Evolutionary conservation across 2,113 vertebrate genomes (phyloP), one percentile per base, ranked within the genome.

Genomic region (Phalacrocorax brasilianus): DNA sequence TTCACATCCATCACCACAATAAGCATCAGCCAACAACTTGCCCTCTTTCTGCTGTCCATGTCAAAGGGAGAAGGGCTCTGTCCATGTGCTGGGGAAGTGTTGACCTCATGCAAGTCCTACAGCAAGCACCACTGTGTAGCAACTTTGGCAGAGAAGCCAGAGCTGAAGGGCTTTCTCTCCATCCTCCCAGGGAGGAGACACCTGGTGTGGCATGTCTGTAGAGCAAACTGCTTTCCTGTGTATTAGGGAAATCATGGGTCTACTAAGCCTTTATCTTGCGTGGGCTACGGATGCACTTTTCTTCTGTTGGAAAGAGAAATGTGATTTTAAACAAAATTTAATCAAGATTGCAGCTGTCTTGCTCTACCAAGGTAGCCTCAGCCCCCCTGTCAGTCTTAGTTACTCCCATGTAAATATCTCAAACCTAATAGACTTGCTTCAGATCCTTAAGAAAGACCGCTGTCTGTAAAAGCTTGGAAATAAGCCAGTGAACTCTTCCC

Each of bases 401-500:
- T 50, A 52, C 7, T 85, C 53, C 78, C n/a, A 3, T 20, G 45
- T 72, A 70, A 81, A 73, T 24, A 35, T 53, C 66, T 82, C 62
- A 65, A 38, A 85, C 28, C 18, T 53, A 33, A 75, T 61, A 66
- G 27, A 56, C 27, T 89, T 75, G 70, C 49, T 81, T 72, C 81
- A 76, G 53, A 59, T 88, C 17, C 62, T 86, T 67, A 42, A 49
- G 56, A 30, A 38, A 23, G 49, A 93, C 14, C 12, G 2, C 21
- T 75, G 77, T 85, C 73, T 66, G 50, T 67, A 82, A 84, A 73
- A 91, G 20, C 81, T 95, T 91, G 75, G 56, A 52, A 79, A 53
- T 56, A 66, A 68, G 71, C 62, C 87, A 87, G 59, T 70, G 59
- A 94, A 63, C 65, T 59, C 83, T 53, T 71, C 45, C 47, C 63